phyloP scores from a whole-genome alignment of 1,140 invertebrate species.

The Lordiphosa mommai region DNA sequence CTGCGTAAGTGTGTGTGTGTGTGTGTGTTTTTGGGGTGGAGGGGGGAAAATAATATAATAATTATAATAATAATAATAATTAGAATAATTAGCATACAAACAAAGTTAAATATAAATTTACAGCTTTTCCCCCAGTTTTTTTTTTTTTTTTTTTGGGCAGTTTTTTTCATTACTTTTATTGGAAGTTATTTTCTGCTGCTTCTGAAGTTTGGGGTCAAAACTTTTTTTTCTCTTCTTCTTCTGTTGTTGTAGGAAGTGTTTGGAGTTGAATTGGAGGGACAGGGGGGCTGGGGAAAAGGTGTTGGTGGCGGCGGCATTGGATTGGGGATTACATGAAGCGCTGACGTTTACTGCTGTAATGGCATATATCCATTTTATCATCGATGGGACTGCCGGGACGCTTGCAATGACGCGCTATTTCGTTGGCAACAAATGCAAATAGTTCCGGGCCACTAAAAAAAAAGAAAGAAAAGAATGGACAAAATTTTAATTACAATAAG shows the following conservation, averaged over 20 bases:
- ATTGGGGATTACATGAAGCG: slow-evolving; percentile 80
- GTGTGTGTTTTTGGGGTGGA: slow-evolving; percentile 2
- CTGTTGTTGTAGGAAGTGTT: neutral
- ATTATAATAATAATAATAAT: neutral
- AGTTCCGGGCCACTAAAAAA: slow-evolving; percentile 82
- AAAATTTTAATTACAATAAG: neutral
- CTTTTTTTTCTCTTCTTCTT: too few species aligned
- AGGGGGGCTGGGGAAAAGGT: neutral
- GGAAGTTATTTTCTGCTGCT: too few species aligned
- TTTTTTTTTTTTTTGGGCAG: too few species aligned
- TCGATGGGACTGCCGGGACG: slow-evolving; percentile 83
- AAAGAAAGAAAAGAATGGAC: slow-evolving; percentile 31
- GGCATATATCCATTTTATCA: slow-evolving; percentile 82
- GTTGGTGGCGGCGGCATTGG: slow-evolving; percentile 2
- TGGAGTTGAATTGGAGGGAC: slow-evolving; percentile 10
- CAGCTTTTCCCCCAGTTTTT: too few species aligned
- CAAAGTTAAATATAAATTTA: neutral
- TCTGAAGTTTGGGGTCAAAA: neutral
- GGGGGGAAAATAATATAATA: neutral
- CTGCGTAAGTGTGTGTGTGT: slow-evolving; percentile 2
- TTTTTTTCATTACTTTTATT: too few species aligned
- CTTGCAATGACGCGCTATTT: slow-evolving; percentile 88
- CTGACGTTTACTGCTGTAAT: slow-evolving; percentile 80
- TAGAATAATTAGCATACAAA: neutral
- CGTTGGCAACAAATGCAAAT: slow-evolving; percentile 88